These are phyloP conservation scores for Meganola albula DNA, from an alignment of 2,888 invertebrate species.

Conservation along the genomic window DNA sequence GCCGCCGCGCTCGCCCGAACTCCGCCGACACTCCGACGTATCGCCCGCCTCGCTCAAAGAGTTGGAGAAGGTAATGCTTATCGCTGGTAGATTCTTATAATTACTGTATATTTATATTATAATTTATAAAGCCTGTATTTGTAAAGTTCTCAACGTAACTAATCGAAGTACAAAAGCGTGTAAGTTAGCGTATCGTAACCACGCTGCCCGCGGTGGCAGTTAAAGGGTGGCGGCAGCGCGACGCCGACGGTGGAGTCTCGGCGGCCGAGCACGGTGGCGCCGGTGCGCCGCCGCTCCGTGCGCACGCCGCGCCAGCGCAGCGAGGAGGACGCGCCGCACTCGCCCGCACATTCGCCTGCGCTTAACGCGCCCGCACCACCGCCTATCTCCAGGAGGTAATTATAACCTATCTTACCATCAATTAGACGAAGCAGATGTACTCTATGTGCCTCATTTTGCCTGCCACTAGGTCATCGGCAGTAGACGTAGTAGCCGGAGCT, in stretches of 20 bases:
- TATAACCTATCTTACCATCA: too few relatives aligned
- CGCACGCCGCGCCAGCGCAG: conserved; percentile 86
- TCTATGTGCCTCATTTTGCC: too few relatives aligned
- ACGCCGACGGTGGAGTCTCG: conserved; percentile 77
- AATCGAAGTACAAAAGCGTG: too few relatives aligned
- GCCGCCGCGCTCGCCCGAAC: conserved; percentile 90
- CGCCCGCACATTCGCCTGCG: conserved; percentile 66
- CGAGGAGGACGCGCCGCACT: conserved; percentile 84
- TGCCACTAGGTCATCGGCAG: conserved; percentile 89
- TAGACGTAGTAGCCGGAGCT: conserved; percentile 87
- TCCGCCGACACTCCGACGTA: conserved; percentile 90
- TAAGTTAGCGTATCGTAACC: conserved; percentile 51
- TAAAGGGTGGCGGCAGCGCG: conserved; percentile 81
- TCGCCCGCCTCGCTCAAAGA: conserved; percentile 92
- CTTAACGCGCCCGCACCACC: conserved; percentile 84
- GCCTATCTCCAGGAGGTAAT: conserved; percentile 83
- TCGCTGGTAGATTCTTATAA: conserved; percentile 2
- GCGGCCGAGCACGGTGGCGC: conserved; percentile 80
- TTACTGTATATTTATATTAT: background rate
- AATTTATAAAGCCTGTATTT: too few relatives aligned
- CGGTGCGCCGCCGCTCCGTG: conserved; percentile 77
- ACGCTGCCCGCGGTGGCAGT: conserved; percentile 77
- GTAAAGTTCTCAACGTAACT: too few relatives aligned
- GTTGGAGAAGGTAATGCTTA: conserved; percentile 86
- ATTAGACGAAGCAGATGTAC: conserved; percentile 4